A percentile compares a stretch with the other conserved stretches of the same genome.
Evolutionary conservation across 2,113 vertebrate genomes (phyloP).

Genomic region (Mus spicilegus): DNA sequence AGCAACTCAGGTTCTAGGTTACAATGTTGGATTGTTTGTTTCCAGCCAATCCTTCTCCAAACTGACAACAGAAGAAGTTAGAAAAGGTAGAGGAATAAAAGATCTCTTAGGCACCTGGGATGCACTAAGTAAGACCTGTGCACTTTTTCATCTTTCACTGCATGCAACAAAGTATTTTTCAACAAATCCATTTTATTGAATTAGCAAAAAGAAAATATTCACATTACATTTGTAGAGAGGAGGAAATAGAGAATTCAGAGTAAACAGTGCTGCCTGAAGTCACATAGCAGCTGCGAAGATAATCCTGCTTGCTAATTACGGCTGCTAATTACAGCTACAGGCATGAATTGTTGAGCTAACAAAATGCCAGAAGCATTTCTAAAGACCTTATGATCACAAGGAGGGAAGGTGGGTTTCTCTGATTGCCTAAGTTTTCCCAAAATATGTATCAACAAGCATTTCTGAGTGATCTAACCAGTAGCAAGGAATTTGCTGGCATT

Average conservation of each 20-base stretch:
- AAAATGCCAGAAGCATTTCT: constrained; percentile 1
- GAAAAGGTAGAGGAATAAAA: background rate
- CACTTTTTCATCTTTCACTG: background rate
- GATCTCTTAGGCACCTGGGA: background rate
- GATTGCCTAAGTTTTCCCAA: background rate
- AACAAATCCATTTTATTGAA: background rate
- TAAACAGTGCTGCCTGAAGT: background rate
- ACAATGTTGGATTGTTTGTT: constrained; percentile 8
- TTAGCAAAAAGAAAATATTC: constrained; percentile 1
- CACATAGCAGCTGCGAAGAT: background rate
- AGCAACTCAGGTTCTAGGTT: constrained; percentile 10
- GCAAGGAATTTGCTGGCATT: background rate
- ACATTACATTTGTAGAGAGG: background rate
- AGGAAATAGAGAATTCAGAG: background rate
- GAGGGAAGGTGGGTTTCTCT: background rate
- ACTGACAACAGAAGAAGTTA: background rate
- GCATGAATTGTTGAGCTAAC: background rate
- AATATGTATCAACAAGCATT: background rate
- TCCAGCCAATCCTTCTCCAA: background rate
- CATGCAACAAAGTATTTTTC: background rate
- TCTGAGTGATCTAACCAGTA: background rate
- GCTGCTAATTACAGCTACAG: background rate
- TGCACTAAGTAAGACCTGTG: background rate
- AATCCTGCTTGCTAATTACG: background rate
- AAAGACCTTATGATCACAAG: background rate